Percentiles rank a stretch among this genome's conserved stretches.
Evolutionary conservation across 1,140 invertebrate genomes (phyloP).

Genomic region (Halesus radiatus): DNA sequence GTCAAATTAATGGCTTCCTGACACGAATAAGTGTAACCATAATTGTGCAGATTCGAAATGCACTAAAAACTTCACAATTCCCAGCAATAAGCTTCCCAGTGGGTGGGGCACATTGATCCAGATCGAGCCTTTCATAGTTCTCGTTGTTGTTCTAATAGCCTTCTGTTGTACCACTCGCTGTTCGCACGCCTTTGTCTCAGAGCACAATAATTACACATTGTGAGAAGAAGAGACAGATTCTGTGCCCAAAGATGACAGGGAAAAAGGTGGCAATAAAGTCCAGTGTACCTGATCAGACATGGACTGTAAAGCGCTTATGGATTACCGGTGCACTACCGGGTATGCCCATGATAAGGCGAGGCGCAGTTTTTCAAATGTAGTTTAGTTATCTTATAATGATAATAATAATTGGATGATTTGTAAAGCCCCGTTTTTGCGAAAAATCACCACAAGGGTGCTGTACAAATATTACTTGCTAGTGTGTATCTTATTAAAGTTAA

Average conservation of each 20-base stretch:
- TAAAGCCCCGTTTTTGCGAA: too few relatives aligned
- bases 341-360: not conserved
- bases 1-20: too few relatives aligned
- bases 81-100: constrained; percentile 3
- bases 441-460: too few relatives aligned
- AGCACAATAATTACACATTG: not conserved
- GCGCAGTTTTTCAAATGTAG: not conserved
- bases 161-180: constrained; percentile 30
- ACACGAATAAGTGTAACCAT: too few relatives aligned
- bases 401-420: too few relatives aligned
- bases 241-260: not conserved
- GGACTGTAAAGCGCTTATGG: constrained; percentile 44
- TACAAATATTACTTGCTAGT: too few relatives aligned
- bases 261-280: constrained; percentile 27
- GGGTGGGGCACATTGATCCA: not conserved
- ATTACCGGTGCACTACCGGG: constrained; percentile 37
- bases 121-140: not conserved
- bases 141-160: constrained; percentile 17
- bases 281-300: constrained; percentile 22
- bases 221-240: not conserved
- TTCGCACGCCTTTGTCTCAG: constrained; percentile 29
- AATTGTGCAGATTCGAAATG: too few relatives aligned
- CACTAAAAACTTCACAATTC: not conserved
- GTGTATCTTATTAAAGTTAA: too few relatives aligned
- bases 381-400: too few relatives aligned